These are phyloP conservation scores for Peribatodes rhomboidaria DNA, from an alignment of 2,888 invertebrate genomes.

Conservation along the genomic window DNA sequence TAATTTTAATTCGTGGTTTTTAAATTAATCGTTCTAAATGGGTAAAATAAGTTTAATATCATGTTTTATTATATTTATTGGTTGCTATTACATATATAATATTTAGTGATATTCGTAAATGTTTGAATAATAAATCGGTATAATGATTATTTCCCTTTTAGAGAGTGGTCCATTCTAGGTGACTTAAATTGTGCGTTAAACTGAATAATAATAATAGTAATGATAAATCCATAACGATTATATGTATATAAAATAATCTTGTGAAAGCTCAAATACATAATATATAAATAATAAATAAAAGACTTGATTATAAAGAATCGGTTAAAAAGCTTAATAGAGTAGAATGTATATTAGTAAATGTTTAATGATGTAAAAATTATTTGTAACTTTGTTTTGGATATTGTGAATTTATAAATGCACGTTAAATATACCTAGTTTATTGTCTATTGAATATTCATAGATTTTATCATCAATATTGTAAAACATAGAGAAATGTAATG, in stretches of 20 bases:
- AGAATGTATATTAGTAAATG: conserved; percentile 71
- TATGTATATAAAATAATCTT: conserved; percentile 77
- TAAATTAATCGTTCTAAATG: conserved; percentile 39
- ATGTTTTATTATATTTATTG: too few relatives aligned
- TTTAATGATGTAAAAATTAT: conserved; percentile 55
- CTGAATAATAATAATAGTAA: conserved; percentile 69
- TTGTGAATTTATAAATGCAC: conserved; percentile 69
- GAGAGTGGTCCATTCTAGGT: conserved; percentile 85
- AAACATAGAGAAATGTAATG: conserved; percentile 65
- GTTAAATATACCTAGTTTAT: conserved; percentile 59
- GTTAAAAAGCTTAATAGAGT: conserved; percentile 77
- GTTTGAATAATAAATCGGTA: conserved; percentile 44
- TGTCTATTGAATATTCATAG: conserved; percentile 62
- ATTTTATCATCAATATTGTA: conserved; percentile 65
- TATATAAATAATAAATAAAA: conserved; percentile 78
- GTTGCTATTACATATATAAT: not conserved
- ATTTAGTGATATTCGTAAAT: conserved; percentile 10
- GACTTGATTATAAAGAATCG: conserved; percentile 79
- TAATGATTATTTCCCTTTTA: conserved; percentile 65
- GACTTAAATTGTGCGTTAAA: conserved; percentile 86
- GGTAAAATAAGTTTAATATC: conserved; percentile 1
- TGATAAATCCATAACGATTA: conserved; percentile 63
- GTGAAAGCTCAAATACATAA: conserved; percentile 79
- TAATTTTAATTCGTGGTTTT: conserved; percentile 47
- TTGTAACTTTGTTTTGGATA: conserved; percentile 51